Base-by-base conservation (phyloP, 2,797 vertebrate genomes). In the Pogonophryne albipinna region DNA sequence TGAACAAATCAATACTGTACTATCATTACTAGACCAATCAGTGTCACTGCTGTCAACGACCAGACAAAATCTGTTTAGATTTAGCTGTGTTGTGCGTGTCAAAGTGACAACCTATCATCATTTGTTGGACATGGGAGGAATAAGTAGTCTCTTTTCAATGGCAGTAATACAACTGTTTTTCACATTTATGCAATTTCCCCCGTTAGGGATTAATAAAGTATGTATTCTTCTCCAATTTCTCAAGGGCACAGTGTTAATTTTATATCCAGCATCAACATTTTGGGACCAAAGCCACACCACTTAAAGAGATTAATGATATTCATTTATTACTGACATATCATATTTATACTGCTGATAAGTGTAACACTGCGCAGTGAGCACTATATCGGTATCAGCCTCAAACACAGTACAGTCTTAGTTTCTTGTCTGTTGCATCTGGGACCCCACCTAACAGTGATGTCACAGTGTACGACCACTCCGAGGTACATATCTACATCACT, bases 31-130 rank as follows among this genome's bases (percentile, higher is more conserved):
- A 50, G 62, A 71, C 49, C 70, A 63, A 80, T 80, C 67, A 47
- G 58, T 74, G 78, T 72, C 59, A 53, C 45, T 15, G 72, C 70
- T 82, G 67, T 80, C 79, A 78, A n/a, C 59, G n/a, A 74, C 23
- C 64, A 59, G 56, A 73, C 52, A 44, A 60, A 65, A 72, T 63
- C 7, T 71, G 63, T 49, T 19, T 51, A 49, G 52, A 20, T 74
- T 60, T 68, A 76, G 52, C 41, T 46, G 61, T 70, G 61, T 57
- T 63, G 46, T 67, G n/a, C 6, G 16, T 72, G 62, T 66, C 51
- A 66, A 49, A 69, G 19, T 31, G 69, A 59, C 58, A 53, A 66
- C 9, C 2, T 71, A 41, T 73, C 46, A 75, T 67, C 58, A 64
- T 80, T 83, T 72, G 41, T 41, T 11, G 27, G 56, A 19, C 41